Evolutionary conservation across 2,888 invertebrate species (phyloP), one percentile per base, ranked within the genome.

Genomic region (Temnothorax unifasciatus): DNA sequence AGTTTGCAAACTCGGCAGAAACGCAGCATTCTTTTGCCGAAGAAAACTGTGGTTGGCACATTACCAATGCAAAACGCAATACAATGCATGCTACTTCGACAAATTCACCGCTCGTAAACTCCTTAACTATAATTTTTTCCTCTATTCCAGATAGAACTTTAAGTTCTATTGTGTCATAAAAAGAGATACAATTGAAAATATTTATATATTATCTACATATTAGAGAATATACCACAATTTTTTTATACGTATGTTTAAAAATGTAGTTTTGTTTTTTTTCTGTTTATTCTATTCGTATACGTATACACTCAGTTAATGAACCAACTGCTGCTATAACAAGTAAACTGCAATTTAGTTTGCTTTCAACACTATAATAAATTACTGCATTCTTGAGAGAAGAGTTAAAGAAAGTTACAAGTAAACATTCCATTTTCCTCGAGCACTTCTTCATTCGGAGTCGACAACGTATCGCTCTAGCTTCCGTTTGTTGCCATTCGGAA

Each of bases 321-420:
- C 18, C 18, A 38, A 47, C 47, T 59, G 15, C 18, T 44, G 21
- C 68, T 59, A 11, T 59, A 81, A 69, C 47, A 69, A 64, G 52
- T 63, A 41, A 76, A 47, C 59, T 69, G 57, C 34, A 59, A 18
- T 69, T 57, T 25, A 47, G 13, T 81, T 69, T 61, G 38, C 47
- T 81, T 59, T 21, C 59, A 47, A 69, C 79, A 13, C 25, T 34
- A 71, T 81, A 71, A 71, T 81, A 81, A 81, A 81, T 81, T 81
- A 71, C 71, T 52, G 18, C 59, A 59, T 79, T 79, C 79, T 21
- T 69, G 68, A 69, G 25, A 79, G 59, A 44, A 47, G 38, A 71
- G 79, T 81, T 71, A 59, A 81, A 69, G 79, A 69, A 81, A 81
- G 71, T 81, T 81, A 69, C 79, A 59, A 81, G 79, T 81, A 81